Percentiles rank a stretch among this genome's conserved stretches.
Conservation (phyloP, 2,113 vertebrate species). For the Butastur rufipennis region DNA sequence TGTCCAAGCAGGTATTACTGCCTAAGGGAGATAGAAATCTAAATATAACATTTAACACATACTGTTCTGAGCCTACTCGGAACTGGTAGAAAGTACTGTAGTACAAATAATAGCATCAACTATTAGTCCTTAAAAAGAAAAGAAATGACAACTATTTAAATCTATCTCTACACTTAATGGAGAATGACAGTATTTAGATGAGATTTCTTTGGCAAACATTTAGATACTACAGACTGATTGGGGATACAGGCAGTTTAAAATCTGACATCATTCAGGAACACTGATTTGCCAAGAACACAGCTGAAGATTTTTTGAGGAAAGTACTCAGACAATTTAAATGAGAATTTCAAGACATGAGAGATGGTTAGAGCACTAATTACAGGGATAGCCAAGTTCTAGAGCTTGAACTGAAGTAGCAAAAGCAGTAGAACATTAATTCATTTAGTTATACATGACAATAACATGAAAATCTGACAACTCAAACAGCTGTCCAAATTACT, state of each 20-base stretch:
- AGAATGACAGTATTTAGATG: neutral
- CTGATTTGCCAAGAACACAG: conserved; percentile 19
- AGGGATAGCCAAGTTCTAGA: neutral
- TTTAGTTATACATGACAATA: conserved; percentile 49
- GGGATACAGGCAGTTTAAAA: neutral
- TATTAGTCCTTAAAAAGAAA: neutral
- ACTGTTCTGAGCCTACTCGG: neutral
- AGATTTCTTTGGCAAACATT: neutral
- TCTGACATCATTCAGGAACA: conserved; percentile 3
- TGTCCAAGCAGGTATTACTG: neutral
- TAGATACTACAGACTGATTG: neutral
- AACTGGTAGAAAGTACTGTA: neutral
- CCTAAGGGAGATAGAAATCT: neutral
- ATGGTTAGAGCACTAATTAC: conserved; percentile 50
- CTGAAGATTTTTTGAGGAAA: conserved; percentile 44
- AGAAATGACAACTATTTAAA: neutral
- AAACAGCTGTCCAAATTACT: conserved; percentile 59
- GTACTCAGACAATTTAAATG: conserved; percentile 45
- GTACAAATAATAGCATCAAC: neutral
- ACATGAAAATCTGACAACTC: conserved; percentile 25
- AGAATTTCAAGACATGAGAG: conserved; percentile 49
- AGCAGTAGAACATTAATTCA: conserved; percentile 21
- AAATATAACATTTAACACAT: neutral
- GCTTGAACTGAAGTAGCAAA: neutral
- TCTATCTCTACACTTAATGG: neutral